A percentile compares a stretch with the other conserved stretches of the same genome.
Conservation (phyloP, 2,888 invertebrate genomes). For the Drosophila rellima region DNA sequence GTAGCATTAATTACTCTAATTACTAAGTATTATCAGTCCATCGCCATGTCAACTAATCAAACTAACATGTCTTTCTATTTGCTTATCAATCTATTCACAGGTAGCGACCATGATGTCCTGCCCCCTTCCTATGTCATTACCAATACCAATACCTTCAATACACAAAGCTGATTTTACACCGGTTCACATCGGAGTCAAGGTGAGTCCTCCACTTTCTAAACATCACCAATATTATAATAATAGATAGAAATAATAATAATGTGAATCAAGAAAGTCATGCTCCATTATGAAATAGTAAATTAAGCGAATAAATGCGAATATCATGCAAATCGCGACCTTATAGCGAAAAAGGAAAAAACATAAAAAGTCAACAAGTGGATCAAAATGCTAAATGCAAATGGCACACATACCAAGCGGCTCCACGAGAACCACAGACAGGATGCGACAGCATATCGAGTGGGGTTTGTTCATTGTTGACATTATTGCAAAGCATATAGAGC, state of each 20-base stretch:
- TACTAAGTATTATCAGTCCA: constrained; percentile 5
- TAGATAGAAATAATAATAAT: constrained; percentile 20
- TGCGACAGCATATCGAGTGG: constrained; percentile 59
- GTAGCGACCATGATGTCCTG: constrained; percentile 87
- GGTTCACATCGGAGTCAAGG: constrained; percentile 86
- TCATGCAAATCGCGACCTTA: constrained; percentile 73
- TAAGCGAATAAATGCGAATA: constrained; percentile 74
- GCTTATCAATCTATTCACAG: constrained; percentile 70
- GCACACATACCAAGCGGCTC: constrained; percentile 6
- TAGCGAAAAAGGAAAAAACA: constrained; percentile 18
- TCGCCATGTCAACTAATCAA: constrained; percentile 24
- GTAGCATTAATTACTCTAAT: background rate
- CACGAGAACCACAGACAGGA: constrained; percentile 45
- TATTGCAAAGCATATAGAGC: constrained; percentile 57
- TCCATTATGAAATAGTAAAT: constrained; percentile 78
- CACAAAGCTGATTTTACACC: constrained; percentile 85
- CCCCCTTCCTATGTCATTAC: constrained; percentile 86
- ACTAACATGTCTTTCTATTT: constrained; percentile 64
- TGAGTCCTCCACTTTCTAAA: constrained; percentile 62
- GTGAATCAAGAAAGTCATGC: constrained; percentile 25
- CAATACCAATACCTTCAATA: constrained; percentile 85
- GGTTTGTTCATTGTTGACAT: constrained; percentile 75
- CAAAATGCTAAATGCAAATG: constrained; percentile 76
- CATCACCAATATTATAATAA: background rate
- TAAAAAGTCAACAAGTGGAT: constrained; percentile 71